Base-by-base conservation (phyloP, 2,797 vertebrate genomes). In the Apogon hyalosoma region DNA sequence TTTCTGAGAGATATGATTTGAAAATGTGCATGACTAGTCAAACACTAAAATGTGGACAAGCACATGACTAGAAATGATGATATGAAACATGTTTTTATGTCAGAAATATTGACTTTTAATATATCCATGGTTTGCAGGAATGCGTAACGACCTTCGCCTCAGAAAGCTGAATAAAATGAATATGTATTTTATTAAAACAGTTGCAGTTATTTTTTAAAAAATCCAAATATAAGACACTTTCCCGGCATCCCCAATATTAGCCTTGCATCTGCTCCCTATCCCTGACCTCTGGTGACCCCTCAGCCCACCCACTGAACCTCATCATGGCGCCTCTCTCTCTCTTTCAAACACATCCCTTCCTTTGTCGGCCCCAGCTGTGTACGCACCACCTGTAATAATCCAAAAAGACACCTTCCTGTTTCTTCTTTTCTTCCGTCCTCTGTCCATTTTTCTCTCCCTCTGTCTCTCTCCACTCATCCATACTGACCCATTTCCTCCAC, bases 401-500 rank as follows among this genome's bases (percentile, higher is more conserved):
- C 79, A 82, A 59, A 85, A 87, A 87, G 87, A 92, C 84, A 87
- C 84, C 81, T 84, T 89, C 80, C 71, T 72, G 51, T 83, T 76
- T 79, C 55, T 67, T 60, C 64, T 72, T 69, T 63, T 79, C 54
- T 63, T 68, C 59, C 55, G 57, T 78, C 68, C 75, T 82, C 57
- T 67, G 75, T 83, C 87, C 86, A 84, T 82, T 87, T 87, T 80
- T 87, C 82, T 82, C 77, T 73, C 69, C 59, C 72, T 63, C 59
- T 47, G 47, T 88, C 69, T 80, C 66, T 75, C 83, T 84, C 77
- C 83, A 77, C 83, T 85, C 87, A 88, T 91, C 89, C 87, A 84
- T 85, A 83, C 85, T 89, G 92, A 93, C 90, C 90, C 89, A 92
- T 92, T 93, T 93, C 88, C 84, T 82, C 57, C 69, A 62, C 72